Base-by-base conservation (phyloP, 2,797 vertebrate species). In the Tauraco hartlaubi region DNA sequence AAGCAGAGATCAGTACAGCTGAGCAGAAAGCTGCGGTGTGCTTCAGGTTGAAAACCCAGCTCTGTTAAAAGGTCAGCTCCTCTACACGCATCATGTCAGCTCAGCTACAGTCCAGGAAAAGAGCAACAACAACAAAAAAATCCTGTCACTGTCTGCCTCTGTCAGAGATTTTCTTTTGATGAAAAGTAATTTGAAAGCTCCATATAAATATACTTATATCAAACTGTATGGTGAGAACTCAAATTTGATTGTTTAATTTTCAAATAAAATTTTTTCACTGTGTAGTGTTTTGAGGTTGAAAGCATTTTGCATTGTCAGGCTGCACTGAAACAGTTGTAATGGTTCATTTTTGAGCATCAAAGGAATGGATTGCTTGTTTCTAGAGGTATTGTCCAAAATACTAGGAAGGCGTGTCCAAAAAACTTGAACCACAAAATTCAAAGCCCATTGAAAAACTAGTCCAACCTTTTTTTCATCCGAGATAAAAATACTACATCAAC, bases 121-220 rank as follows among this genome's bases (percentile, higher is more conserved):
- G 39, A 9, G 23, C 52, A 37, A 39, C 6, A 5, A 17, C 56
- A 35, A 35, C 7, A 56, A 61, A 4, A 9, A 0, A 52, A 15
- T 5, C 63, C 55, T 69, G 44, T 10, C 37, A 8, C 55, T 35
- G 19, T 17, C 61, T 49, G 55, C 37, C 37, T 9, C 21, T 63
- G 35, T 13, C 84, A 78, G 25, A 31, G 37, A 3, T 1, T 43
- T 43, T 31, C 68, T 20, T 3, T 3, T 20, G 21, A 21, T 2
- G 22, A 5, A 15, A 7, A 22, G 29, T 4, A 5, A 9, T 7
- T 2, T 28, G 22, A 19, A 6, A 2, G 4, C 31, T 59, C 63
- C 43, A 6, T 0, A 1, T 43, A 11, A 1, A 1, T 56, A 11
- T 26, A 41, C 12, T 25, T 7, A 5, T 2, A 12, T 43, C 41